Conservation (phyloP, 1,140 invertebrate species). For the Drosophila kurseongensis region DNA sequence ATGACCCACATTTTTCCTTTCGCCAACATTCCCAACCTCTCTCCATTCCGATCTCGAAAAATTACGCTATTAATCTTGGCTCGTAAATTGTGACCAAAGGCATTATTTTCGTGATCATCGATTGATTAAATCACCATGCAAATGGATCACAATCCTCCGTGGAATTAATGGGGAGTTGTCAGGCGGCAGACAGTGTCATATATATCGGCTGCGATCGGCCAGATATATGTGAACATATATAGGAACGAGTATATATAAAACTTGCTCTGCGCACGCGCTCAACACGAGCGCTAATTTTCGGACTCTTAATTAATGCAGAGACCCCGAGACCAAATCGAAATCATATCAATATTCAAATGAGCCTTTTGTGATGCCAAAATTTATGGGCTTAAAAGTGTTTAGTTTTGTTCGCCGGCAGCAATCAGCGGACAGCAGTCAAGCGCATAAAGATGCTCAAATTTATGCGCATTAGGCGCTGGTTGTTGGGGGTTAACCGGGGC, state of each 20-base stretch:
- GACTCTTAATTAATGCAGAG: conserved; percentile 45
- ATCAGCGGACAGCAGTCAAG: conserved; percentile 36
- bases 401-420: conserved; percentile 54
- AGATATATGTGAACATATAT: conserved; percentile 3
- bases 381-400: conserved; percentile 61
- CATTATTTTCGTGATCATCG: conserved; percentile 4
- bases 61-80: conserved; percentile 10
- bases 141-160: conserved; percentile 38
- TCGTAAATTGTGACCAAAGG: conserved; percentile 5
- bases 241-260: not conserved
- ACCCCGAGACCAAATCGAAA: conserved; percentile 38
- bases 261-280: conserved; percentile 45
- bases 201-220: conserved; percentile 15
- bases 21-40: conserved; percentile 9
- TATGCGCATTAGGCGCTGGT: conserved; percentile 39
- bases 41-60: conserved; percentile 3
- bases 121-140: conserved; percentile 13
- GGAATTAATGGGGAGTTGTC: conserved; percentile 37
- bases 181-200: conserved; percentile 17
- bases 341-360: conserved; percentile 59
- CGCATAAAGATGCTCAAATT: conserved; percentile 50
- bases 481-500: conserved; percentile 4
- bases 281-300: conserved; percentile 54
- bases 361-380: conserved; percentile 50
- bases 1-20: not conserved